These are phyloP conservation scores for Dugesia japonica DNA, from an alignment of 2,888 invertebrate genomes.

Conservation along the genomic window DNA sequence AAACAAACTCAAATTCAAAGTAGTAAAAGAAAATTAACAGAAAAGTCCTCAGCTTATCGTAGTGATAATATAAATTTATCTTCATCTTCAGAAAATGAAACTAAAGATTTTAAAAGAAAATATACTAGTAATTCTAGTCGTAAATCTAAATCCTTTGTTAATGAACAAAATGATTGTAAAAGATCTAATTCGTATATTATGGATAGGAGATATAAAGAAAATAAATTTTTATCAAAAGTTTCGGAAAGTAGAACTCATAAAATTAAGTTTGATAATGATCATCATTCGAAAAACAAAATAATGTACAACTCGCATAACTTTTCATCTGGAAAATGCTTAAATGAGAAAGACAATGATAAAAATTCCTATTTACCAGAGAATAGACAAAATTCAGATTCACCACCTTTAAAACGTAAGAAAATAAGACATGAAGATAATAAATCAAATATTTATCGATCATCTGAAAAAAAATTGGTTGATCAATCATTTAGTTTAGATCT, in stretches of 20 bases:
- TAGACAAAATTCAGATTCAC: not conserved
- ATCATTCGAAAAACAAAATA: not conserved
- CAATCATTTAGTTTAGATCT: not conserved
- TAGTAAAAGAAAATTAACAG: not conserved
- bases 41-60: not conserved
- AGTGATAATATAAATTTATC: not conserved
- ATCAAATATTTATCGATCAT: not conserved
- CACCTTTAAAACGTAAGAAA: not conserved
- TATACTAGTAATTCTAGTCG: not conserved
- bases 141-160: not conserved
- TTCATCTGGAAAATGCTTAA: not conserved
- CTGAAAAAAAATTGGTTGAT: not conserved
- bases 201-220: not conserved
- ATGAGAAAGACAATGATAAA: not conserved
- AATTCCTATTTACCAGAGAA: not conserved
- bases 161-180: not conserved
- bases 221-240: conserved; percentile 8
- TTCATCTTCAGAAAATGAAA: not conserved
- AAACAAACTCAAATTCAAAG: not conserved
- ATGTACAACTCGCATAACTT: not conserved
- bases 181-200: not conserved
- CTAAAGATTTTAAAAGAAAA: not conserved
- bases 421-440: not conserved
- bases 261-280: not conserved
- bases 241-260: not conserved